Evolutionary conservation across 1,140 invertebrate species (phyloP).

Genomic region (Phocides pigmalion): DNA sequence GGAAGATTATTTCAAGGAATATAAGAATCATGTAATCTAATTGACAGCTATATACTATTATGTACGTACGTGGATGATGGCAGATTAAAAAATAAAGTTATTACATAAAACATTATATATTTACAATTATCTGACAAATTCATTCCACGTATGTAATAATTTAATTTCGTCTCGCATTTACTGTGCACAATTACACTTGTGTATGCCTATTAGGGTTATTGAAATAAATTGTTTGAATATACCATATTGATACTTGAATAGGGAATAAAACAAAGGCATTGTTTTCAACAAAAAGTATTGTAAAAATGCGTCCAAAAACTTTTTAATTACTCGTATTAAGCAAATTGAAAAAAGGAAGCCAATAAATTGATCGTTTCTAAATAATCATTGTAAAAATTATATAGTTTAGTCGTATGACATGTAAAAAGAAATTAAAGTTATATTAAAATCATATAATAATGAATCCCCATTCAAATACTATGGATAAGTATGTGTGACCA

Average conservation of each 20-base stretch:
- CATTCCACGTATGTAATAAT: conserved; percentile 76
- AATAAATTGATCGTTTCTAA: too few relatives aligned
- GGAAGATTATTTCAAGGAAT: conserved; percentile 79
- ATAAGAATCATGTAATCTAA: conserved; percentile 77
- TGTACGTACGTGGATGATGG: conserved; percentile 76
- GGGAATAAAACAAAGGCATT: too few relatives aligned
- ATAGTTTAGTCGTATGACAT: background rate
- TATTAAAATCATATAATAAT: too few relatives aligned
- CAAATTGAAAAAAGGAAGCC: too few relatives aligned
- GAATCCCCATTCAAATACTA: conserved; percentile 37
- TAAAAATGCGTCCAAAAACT: too few relatives aligned
- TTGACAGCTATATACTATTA: conserved; percentile 79
- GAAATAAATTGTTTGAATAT: background rate
- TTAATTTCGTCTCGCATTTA: conserved; percentile 62
- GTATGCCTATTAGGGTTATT: conserved; percentile 13
- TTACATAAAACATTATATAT: conserved; percentile 79
- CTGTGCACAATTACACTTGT: conserved; percentile 52
- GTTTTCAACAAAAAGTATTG: too few relatives aligned
- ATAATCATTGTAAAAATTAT: background rate
- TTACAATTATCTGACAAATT: conserved; percentile 79
- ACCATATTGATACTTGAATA: background rate
- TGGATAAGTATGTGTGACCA: conserved; percentile 49
- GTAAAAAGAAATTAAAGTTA: too few relatives aligned
- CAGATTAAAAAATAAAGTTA: conserved; percentile 77
- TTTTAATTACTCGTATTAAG: too few relatives aligned